Evolutionary conservation across 2,797 vertebrate genomes (phyloP).

Genomic region (Champsocephalus esox): DNA sequence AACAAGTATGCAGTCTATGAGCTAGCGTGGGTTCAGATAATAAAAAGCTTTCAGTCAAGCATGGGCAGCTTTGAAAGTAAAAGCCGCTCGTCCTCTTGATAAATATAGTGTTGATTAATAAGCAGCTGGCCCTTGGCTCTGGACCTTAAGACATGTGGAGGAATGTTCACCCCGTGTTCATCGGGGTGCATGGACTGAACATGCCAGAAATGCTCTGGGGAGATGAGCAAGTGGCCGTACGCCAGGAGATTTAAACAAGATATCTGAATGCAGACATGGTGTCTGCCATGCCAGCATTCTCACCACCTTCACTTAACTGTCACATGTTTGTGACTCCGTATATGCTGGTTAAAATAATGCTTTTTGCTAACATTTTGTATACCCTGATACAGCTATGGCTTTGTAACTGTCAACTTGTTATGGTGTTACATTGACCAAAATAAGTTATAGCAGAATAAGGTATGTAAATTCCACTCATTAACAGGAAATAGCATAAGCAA

Average conservation of each 20-base stretch:
- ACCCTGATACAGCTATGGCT: not conserved
- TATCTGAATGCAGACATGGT: slow-evolving; percentile 61
- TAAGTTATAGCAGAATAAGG: slow-evolving; percentile 12
- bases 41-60: slow-evolving; percentile 45
- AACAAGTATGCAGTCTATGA: slow-evolving; percentile 56
- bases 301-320: slow-evolving; percentile 26
- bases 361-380: not conserved
- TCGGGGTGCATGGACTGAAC: slow-evolving; percentile 56
- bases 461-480: slow-evolving; percentile 6
- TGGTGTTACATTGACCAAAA: not conserved
- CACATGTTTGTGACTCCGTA: not conserved
- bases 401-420: slow-evolving; percentile 13
- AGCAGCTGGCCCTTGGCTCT: slow-evolving; percentile 60
- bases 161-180: slow-evolving; percentile 76
- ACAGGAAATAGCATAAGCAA: slow-evolving; percentile 6
- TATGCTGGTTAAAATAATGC: not conserved
- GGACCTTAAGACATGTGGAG: slow-evolving; percentile 67
- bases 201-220: slow-evolving; percentile 66
- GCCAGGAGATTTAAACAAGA: slow-evolving; percentile 67
- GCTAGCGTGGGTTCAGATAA: slow-evolving; percentile 40
- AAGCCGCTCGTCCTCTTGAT: slow-evolving; percentile 55
- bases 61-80: slow-evolving; percentile 55
- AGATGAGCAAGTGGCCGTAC: slow-evolving; percentile 55
- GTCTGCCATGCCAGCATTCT: slow-evolving; percentile 46
- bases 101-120: slow-evolving; percentile 78